phyloP scores from a whole-genome alignment of 2,888 invertebrate species.

The Glaucopsyche alexis region DNA sequence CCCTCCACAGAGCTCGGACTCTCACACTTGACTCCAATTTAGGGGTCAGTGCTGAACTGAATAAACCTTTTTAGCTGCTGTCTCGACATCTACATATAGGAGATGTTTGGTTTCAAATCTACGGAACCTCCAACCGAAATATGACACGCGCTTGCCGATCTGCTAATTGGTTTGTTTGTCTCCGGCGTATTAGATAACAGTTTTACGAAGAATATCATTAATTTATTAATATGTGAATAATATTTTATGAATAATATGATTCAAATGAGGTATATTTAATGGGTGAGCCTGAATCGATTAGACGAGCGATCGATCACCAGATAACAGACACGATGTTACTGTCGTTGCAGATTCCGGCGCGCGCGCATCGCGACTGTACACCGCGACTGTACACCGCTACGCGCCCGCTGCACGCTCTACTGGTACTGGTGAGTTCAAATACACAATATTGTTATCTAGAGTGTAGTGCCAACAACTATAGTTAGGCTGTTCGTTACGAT shows the following conservation, averaged over 20 bases:
- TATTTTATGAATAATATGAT: slow-evolving; percentile 9
- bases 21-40: neutral
- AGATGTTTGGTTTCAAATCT: neutral
- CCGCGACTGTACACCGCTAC: too few relatives aligned
- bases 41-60: neutral
- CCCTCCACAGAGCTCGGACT: neutral
- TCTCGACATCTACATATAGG: neutral
- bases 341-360: neutral
- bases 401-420: neutral
- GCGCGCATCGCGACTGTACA: slow-evolving; percentile 7
- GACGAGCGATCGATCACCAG: neutral
- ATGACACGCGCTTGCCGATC: neutral
- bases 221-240: slow-evolving; percentile 5
- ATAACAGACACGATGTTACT: neutral
- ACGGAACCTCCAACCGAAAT: neutral
- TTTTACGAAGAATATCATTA: neutral
- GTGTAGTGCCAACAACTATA: too few relatives aligned
- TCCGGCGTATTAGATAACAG: neutral
- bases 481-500: too few relatives aligned
- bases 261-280: neutral
- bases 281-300: neutral
- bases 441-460: too few relatives aligned
- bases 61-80: neutral
- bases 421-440: neutral
- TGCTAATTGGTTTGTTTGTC: slow-evolving; percentile 12